Base-by-base conservation (phyloP, 2,797 vertebrate genomes). In the Arremon brunneinucha region DNA sequence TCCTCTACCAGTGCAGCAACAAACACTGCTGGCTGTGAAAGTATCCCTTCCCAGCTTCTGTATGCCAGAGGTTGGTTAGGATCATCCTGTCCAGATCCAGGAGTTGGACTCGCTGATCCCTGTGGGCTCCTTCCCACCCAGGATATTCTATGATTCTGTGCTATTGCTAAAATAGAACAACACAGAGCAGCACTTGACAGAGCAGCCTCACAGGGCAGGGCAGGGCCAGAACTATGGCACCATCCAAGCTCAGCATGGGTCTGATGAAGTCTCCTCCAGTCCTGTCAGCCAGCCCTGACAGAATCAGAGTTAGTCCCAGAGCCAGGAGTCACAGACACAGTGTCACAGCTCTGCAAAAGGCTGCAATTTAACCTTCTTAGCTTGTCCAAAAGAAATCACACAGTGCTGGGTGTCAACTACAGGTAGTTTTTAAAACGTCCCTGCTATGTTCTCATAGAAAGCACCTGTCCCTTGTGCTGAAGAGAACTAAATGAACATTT, bases 391-490 rank as follows among this genome's bases (percentile, higher is more conserved):
- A 70, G 52, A 82, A 79, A 62, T 50, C 35, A 50, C 19, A 21
- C 7, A 12, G 11, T 3, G 12, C 39, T 39, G 27, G 21, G 7
- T 76, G 22, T 62, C 50, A 82, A 2, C 14, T 70, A 53, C n/a
- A 49, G 32, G 27, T 24, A 76, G 24, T 28, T 90, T 75, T 87
- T 43, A 8, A 87, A 76, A 76, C 3, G 4, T 11, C 23, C 11
- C 35, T 46, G 10, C 62, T 60, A 60, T 11, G 11, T 60, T 81
- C 37, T 77, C 28, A 60, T 1, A 53, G 65, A 68, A 83, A 86
- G 32, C 9, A 6, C 37, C 63, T 6, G 2, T 26, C 28, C 26
- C 37, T 39, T 1, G 0, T 16, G 22, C 24, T 46, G 47, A 70
- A 70, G 22, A 41, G 37, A 94, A 19, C 21, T 18, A 47, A 53